Percentiles rank a stretch among this genome's conserved stretches.
phyloP scores from a whole-genome alignment of 2,113 vertebrate species.

The Oryzias melastigma region DNA sequence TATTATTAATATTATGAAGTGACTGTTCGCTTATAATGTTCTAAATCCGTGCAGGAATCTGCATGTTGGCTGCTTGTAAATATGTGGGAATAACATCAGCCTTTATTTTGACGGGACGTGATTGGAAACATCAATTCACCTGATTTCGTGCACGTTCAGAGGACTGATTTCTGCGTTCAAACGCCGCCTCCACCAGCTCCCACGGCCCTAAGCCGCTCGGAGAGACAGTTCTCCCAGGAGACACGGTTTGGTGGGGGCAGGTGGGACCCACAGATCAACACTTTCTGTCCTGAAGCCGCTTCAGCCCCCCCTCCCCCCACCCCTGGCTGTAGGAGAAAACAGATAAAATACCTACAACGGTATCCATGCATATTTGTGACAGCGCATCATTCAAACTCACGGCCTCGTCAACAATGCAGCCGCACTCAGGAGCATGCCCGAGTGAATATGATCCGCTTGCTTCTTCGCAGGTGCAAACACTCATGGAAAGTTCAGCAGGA shows the following conservation, averaged over 20 bases:
- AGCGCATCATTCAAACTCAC: constrained; percentile 51
- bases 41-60: too few species aligned
- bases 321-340: constrained; percentile 59
- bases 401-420: constrained; percentile 14
- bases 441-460: constrained; percentile 46
- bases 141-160: too few species aligned
- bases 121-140: too few species aligned
- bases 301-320: constrained; percentile 22
- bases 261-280: background rate
- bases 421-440: constrained; percentile 73
- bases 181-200: too few species aligned
- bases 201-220: too few species aligned
- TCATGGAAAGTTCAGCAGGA: constrained; percentile 22
- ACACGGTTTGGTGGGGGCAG: background rate
- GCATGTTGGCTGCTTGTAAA: too few species aligned
- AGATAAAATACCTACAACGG: constrained; percentile 80
- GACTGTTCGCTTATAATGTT: too few species aligned
- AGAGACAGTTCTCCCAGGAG: too few species aligned
- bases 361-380: constrained; percentile 83
- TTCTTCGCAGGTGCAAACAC: constrained; percentile 54
- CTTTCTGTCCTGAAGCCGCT: background rate
- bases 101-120: too few species aligned
- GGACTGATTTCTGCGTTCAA: too few species aligned
- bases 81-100: too few species aligned
- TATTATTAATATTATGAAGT: too few species aligned